Evolutionary conservation across 2,888 invertebrate genomes (phyloP).

Genomic region (Dioctria rufipes): DNA sequence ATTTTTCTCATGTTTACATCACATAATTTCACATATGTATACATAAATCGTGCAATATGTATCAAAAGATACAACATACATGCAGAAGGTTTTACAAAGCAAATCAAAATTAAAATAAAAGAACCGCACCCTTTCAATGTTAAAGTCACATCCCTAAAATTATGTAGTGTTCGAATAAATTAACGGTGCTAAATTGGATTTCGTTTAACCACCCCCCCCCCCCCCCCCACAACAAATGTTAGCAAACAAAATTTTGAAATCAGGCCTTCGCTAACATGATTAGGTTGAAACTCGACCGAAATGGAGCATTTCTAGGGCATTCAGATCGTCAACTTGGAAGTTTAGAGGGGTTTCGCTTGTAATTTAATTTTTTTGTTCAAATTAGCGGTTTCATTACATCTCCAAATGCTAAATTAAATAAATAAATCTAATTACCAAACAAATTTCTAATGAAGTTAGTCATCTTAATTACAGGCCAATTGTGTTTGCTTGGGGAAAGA

Average conservation of each 20-base stretch:
- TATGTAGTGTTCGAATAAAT: conserved; percentile 39
- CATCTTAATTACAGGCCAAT: conserved; percentile 41
- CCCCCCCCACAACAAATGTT: conserved; percentile 53
- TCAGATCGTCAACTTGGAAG: conserved; percentile 1
- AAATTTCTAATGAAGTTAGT: conserved; percentile 28
- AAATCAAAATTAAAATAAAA: too few relatives aligned
- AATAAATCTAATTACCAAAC: conserved; percentile 38
- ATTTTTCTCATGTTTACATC: too few relatives aligned
- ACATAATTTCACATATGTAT: too few relatives aligned
- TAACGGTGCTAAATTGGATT: conserved; percentile 47
- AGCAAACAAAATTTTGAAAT: conserved; percentile 49
- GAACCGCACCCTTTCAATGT: conserved; percentile 2
- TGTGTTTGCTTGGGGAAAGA: conserved; percentile 32
- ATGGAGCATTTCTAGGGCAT: conserved; percentile 27
- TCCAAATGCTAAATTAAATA: conserved; percentile 47
- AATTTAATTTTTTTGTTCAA: conserved; percentile 48
- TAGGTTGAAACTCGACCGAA: conserved; percentile 26
- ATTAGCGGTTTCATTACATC: conserved; percentile 54
- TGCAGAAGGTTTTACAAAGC: too few relatives aligned
- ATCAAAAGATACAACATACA: too few relatives aligned
- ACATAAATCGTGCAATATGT: too few relatives aligned
- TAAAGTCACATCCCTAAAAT: conserved; percentile 7
- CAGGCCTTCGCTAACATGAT: conserved; percentile 44
- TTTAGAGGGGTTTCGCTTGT: conserved; percentile 10
- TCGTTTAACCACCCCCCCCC: conserved; percentile 42